Evolutionary conservation across 2,797 vertebrate species (phyloP), one percentile per base, ranked within the genome.

Genomic region (Molossus alvarezi): DNA sequence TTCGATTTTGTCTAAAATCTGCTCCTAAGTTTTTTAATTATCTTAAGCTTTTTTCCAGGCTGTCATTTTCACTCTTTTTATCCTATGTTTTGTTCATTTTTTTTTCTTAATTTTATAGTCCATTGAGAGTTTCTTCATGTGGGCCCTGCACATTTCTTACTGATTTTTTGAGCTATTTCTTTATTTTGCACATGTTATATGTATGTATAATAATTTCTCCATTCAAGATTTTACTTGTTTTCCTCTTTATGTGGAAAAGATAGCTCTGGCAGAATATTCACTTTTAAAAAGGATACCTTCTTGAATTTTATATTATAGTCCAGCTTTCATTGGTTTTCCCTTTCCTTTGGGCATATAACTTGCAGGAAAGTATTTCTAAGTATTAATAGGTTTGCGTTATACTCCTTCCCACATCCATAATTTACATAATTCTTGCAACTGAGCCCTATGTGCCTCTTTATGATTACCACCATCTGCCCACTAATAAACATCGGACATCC

Each of bases 301-400:
- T 21, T 86, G 60, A 88, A 60, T 82, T 82, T 88, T 25, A 60
- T 27, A 82, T 55, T 72, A n/a, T 67, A 51, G 65, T 79, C 41
- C 25, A 58, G 8, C 23, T 71, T 79, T 41, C 10, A 86, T 15
- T 23, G 29, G 2, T 85, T 85, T 72, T 57, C 21, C 13, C 9
- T 95, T 86, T 88, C 45, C 5, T 18, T 90, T 41, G 29, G 27
- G 29, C 18, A 73, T 76, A 69, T 81, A 60, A 45, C 9, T 86
- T 85, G 9, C 2, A 9, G 21, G 17, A 55, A 90, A 71, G 12
- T 45, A 53, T 57, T 88, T 88, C 29, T 41, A 83, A n/a, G 1
- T 88, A 53, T 51, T 27, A 95, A 91, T 55, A 41, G 45, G 8
- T 67, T 95, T 93, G 5, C 77, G 91, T n/a, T 51, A 33, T 62